These are phyloP conservation scores for Pantherophis alleghaniensis DNA, from an alignment of 2,797 vertebrate genomes.

Conservation along the genomic window DNA sequence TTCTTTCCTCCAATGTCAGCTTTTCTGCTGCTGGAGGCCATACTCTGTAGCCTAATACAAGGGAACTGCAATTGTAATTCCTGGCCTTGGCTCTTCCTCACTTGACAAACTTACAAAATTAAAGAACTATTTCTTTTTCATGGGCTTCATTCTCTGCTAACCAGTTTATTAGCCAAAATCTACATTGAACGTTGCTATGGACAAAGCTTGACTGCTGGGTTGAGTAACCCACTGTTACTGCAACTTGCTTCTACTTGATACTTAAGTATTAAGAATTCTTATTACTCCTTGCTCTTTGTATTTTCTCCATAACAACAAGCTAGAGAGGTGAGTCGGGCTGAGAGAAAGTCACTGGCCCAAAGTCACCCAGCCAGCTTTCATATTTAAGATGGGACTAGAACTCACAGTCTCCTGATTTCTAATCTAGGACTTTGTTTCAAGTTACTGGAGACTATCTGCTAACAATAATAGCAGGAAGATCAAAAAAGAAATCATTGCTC, in stretches of 20 bases:
- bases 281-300: not conserved
- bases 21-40: not conserved
- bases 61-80: not conserved
- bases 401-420: not conserved
- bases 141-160: not conserved
- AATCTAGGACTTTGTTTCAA: not conserved
- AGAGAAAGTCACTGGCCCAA: not conserved
- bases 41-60: not conserved
- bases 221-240: not conserved
- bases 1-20: not conserved
- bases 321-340: not conserved
- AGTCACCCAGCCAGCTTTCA: not conserved
- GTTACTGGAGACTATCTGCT: not conserved
- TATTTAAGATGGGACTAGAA: not conserved
- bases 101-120: not conserved
- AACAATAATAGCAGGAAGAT: not conserved
- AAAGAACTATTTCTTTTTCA: not conserved
- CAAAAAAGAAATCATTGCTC: not conserved
- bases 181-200: not conserved
- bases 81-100: not conserved
- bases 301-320: not conserved
- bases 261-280: not conserved
- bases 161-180: not conserved
- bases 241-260: not conserved
- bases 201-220: not conserved